Percentiles rank a stretch among this genome's conserved stretches.
phyloP scores from a whole-genome alignment of 2,888 invertebrate species.

The Limnephilus lunatus region DNA sequence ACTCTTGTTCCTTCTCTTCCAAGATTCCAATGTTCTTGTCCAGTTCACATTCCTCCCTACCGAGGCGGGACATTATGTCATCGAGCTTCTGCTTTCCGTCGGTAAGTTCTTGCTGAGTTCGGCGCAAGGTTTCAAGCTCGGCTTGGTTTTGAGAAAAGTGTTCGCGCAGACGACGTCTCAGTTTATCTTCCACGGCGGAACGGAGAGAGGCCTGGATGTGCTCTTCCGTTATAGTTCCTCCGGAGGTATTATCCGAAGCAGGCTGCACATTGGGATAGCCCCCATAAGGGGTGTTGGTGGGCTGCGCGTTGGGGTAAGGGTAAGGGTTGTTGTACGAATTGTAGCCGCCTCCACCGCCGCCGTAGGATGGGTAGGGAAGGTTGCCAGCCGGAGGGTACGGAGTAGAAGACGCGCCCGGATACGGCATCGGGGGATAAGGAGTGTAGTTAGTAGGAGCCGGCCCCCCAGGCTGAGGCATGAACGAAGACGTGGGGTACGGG shows the following conservation, averaged over 20 bases:
- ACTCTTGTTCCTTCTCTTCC: slow-evolving; percentile 91
- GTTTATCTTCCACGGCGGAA: slow-evolving; percentile 96
- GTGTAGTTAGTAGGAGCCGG: slow-evolving; percentile 71
- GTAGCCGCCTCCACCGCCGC: slow-evolving; percentile 52
- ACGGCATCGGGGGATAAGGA: slow-evolving; percentile 71
- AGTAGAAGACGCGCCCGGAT: slow-evolving; percentile 66
- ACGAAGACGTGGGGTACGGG: slow-evolving; percentile 77
- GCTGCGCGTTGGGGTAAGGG: slow-evolving; percentile 78
- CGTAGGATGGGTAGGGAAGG: slow-evolving; percentile 63
- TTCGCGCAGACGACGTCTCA: slow-evolving; percentile 91
- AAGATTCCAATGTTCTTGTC: slow-evolving; percentile 90
- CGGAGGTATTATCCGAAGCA: slow-evolving; percentile 71
- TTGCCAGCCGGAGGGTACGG: slow-evolving; percentile 66
- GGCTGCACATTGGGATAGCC: slow-evolving; percentile 69
- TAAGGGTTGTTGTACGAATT: slow-evolving; percentile 61
- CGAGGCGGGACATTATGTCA: slow-evolving; percentile 85
- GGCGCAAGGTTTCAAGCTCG: slow-evolving; percentile 91
- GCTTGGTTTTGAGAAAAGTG: slow-evolving; percentile 94
- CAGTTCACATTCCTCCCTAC: slow-evolving; percentile 87
- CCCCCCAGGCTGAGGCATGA: slow-evolving; percentile 74
- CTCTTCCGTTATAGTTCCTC: slow-evolving; percentile 95
- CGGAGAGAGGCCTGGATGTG: slow-evolving; percentile 95
- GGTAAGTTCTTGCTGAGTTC: slow-evolving; percentile 91
- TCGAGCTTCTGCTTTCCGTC: slow-evolving; percentile 91
- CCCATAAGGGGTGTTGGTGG: slow-evolving; percentile 71